Percentiles rank a stretch among this genome's conserved stretches.
These are phyloP conservation scores for Otocyon megalotis DNA, from an alignment of 2,113 vertebrate genomes.

Conservation along the genomic window DNA sequence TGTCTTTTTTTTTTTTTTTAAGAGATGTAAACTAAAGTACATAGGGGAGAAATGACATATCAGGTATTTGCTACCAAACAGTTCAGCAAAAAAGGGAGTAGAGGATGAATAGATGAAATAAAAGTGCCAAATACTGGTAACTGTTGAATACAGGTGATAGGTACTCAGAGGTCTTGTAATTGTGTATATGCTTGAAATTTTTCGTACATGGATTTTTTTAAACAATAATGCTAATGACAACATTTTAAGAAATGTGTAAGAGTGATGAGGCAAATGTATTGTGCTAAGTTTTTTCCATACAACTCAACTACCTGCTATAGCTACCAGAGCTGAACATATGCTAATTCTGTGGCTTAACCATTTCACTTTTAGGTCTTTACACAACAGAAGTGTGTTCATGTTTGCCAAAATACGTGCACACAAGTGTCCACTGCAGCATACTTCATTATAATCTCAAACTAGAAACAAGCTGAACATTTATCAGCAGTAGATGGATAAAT, in stretches of 20 bases:
- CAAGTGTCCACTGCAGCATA: background rate
- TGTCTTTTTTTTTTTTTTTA: background rate
- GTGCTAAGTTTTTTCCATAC: background rate
- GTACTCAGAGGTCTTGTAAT: background rate
- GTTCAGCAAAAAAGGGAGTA: background rate
- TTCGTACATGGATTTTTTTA: background rate
- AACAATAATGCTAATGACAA: background rate
- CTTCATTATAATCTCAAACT: background rate
- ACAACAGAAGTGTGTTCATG: background rate
- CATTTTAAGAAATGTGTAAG: background rate
- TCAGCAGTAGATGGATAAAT: background rate
- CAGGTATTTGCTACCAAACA: background rate
- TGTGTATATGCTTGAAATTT: background rate
- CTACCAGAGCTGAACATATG: background rate
- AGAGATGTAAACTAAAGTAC: background rate
- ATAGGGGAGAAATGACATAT: background rate
- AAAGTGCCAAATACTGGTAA: background rate
- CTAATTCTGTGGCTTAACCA: background rate
- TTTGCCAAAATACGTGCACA: background rate
- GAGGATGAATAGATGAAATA: background rate
- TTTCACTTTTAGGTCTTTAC: background rate
- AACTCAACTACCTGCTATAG: background rate
- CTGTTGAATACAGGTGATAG: background rate
- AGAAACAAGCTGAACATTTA: slow-evolving; percentile 5
- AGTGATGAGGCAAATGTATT: background rate